Base-by-base conservation (phyloP, 2,888 invertebrate genomes). In the Chymomyza amoena region DNA sequence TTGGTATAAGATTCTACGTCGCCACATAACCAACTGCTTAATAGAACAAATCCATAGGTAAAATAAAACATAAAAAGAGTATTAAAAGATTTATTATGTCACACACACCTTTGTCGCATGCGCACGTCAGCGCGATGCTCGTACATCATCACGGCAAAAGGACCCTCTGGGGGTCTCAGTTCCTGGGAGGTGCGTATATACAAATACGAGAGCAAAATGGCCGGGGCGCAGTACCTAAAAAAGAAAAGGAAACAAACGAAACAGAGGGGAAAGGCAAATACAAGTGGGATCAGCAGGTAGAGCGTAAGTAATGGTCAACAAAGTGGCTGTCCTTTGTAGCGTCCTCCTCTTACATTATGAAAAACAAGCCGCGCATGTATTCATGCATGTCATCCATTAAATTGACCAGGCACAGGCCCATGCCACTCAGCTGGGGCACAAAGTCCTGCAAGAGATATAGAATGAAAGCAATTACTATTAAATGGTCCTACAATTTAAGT, bases 371-470 rank as follows among this genome's bases (percentile, higher is more conserved):
- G 73, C 94, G 91, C 89, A 94, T 93, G 81, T 95, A 95, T 81
- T 94, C 94, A 75, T 94, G 94, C 92, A 95, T 94, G 80, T 95
- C 94, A 81, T 94, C 94, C 69, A 93, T 93, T 72, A 95, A 91
- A 89, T 95, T 95, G n/a, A 93, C 93, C 6, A 94, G 92, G 83
- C 95, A 95, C 64, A 95, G 90, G 1, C 94, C 94, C 20, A 94
- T 93, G 6, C 94, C 94, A 76, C 92, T 91, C 68, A 94, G 92
- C 52, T 93, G 91, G 13, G 92, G 91, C 70, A 93, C 89, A 81
- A 93, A 93, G 76, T 91, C 92, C 94, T 94, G 92, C 36, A 36
- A 13, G 9, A 59, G 18, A 59, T 28, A 36, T 9, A 4, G 9
- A 45, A 45, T 1, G 4, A 45, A 13, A 13, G 39, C 39, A 13